Evolutionary conservation across 2,797 vertebrate species (phyloP), one percentile per base, ranked within the genome.

Genomic region (Scolopax rusticola): DNA sequence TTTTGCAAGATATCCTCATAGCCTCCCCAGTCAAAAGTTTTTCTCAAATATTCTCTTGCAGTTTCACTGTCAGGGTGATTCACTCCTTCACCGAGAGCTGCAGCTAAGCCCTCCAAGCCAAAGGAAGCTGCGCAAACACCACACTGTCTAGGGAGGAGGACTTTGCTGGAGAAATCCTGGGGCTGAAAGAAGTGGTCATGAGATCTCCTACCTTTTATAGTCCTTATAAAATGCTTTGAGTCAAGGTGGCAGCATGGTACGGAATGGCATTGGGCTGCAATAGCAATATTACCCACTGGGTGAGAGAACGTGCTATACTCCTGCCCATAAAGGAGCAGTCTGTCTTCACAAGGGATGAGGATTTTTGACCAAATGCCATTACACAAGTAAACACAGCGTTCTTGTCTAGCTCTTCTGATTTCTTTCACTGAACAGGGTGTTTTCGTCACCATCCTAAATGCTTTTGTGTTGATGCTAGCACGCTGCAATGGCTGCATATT

Each of bases 201-300:
- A 81, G 51, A 53, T 74, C 15, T 51, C 15, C 70, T 57, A 16
- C 36, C 15, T 73, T 76, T 56, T 63, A 27, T 14, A 59, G 47
- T 24, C 21, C 50, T 56, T 36, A 50, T 2, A 13, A 88, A 83
- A 30, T 51, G 13, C 17, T 83, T 80, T 50, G 33, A 41, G 45
- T 70, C n/a, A 45, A 68, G 73, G 27, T 38, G 43, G 47, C 18
- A 79, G 63, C 1, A 0, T 36, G 30, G 16, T 56, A 11, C 16
- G 38, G 70, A 68, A 54, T 3, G 38, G 21, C 12, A 8, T 9
- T 32, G 24, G 36, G 47, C 51, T 69, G 63, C 65, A 73, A 11
- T 2, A 33, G 54, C 0, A 0, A 0, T 67, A 40, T 17, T 21
- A 16, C 14, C 25, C 32, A 9, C 54, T 43, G 65, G 8, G 19